Evolutionary conservation across 2,113 vertebrate species (phyloP).

Genomic region (Dicaeum eximium): DNA sequence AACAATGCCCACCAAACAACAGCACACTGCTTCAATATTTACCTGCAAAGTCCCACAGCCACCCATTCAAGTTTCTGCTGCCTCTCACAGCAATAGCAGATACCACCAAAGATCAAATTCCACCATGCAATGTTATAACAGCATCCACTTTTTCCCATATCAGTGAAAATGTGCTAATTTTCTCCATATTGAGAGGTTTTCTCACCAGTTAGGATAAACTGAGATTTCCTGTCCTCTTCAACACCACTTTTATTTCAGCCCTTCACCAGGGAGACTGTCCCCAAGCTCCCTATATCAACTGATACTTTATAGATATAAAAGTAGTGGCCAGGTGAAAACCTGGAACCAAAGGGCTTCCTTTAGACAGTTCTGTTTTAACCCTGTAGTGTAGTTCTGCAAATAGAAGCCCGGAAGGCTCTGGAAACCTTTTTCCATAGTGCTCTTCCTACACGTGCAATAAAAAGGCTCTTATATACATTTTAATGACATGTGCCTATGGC

Average conservation of each 20-base stretch:
- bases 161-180: not conserved
- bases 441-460: not conserved
- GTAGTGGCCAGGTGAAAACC: not conserved
- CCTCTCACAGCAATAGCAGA: not conserved
- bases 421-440: not conserved
- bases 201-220: not conserved
- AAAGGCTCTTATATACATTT: not conserved
- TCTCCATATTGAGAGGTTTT: not conserved
- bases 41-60: not conserved
- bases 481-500: not conserved
- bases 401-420: not conserved
- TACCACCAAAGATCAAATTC: not conserved
- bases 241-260: not conserved
- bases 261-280: not conserved
- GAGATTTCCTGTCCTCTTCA: not conserved
- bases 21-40: not conserved
- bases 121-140: fast-evolving
- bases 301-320: not conserved
- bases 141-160: not conserved
- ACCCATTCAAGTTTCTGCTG: not conserved
- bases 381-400: not conserved
- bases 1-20: not conserved
- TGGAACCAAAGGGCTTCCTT: not conserved
- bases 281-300: not conserved
- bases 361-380: not conserved